These are phyloP conservation scores for Tineola bisselliella DNA, from an alignment of 2,888 invertebrate genomes.

Conservation along the genomic window DNA sequence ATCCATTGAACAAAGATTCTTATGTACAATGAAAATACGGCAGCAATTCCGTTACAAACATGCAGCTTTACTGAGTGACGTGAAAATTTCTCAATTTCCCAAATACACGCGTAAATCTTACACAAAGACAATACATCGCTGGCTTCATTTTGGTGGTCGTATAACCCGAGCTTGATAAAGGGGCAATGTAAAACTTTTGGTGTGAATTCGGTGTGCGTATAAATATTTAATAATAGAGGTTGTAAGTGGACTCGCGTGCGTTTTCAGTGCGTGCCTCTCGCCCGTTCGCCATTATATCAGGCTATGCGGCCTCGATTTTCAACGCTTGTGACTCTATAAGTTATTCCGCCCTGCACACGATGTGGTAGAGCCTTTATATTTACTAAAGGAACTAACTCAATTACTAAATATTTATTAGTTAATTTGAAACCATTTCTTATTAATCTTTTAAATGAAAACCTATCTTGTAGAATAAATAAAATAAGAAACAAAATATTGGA, in stretches of 20 bases:
- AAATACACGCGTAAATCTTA: neutral
- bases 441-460: too few relatives aligned
- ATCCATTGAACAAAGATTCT: neutral
- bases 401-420: neutral
- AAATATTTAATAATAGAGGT: neutral
- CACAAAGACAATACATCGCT: neutral
- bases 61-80: neutral
- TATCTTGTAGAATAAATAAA: too few relatives aligned
- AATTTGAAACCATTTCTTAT: too few relatives aligned
- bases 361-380: neutral
- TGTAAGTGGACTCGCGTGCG: constrained; percentile 49
- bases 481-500: too few relatives aligned
- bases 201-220: neutral
- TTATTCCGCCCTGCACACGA: constrained; percentile 54
- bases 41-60: neutral
- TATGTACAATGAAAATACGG: neutral
- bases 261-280: constrained; percentile 50
- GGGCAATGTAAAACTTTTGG: neutral
- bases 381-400: neutral
- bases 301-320: constrained; percentile 58
- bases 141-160: neutral
- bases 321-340: constrained; percentile 50
- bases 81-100: neutral
- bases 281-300: constrained; percentile 55
- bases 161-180: neutral